A percentile compares a stretch with the other conserved stretches of the same genome.
Conservation (phyloP, 2,113 vertebrate genomes). For the Cyphomyrus plagiostoma region DNA sequence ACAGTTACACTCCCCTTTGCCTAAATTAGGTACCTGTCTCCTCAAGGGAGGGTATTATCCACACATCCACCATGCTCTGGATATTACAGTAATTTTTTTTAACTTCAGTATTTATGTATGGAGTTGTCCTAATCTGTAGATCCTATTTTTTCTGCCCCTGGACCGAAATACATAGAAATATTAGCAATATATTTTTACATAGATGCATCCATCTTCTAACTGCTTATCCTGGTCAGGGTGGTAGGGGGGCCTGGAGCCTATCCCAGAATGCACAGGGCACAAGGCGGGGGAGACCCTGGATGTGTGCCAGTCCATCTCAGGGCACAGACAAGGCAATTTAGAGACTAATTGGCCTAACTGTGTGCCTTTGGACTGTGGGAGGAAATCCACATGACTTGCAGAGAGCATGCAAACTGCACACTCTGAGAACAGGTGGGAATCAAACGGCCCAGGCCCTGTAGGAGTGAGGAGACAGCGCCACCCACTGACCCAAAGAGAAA, state of each 20-base stretch:
- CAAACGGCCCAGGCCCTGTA: not conserved
- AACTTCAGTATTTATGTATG: not conserved
- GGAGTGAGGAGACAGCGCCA: not conserved
- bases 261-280: not conserved
- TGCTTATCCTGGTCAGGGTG: not conserved
- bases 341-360: not conserved
- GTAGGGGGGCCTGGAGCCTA: not conserved
- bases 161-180: not conserved
- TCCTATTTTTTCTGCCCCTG: not conserved
- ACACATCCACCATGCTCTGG: not conserved
- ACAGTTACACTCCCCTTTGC: not conserved
- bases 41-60: not conserved
- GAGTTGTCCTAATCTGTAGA: not conserved
- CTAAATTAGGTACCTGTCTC: not conserved
- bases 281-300: not conserved
- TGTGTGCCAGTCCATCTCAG: not conserved
- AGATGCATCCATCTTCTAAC: not conserved
- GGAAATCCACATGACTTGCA: not conserved
- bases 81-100: not conserved
- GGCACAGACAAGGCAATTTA: not conserved
- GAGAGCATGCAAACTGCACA: not conserved
- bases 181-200: not conserved
- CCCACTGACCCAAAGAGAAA: not conserved
- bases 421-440: not conserved
- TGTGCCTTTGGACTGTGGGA: not conserved